A percentile compares a stretch with the other conserved stretches of the same genome.
These are phyloP conservation scores for Prenolepis imparis DNA, from an alignment of 2,888 invertebrate genomes.

Conservation along the genomic window DNA sequence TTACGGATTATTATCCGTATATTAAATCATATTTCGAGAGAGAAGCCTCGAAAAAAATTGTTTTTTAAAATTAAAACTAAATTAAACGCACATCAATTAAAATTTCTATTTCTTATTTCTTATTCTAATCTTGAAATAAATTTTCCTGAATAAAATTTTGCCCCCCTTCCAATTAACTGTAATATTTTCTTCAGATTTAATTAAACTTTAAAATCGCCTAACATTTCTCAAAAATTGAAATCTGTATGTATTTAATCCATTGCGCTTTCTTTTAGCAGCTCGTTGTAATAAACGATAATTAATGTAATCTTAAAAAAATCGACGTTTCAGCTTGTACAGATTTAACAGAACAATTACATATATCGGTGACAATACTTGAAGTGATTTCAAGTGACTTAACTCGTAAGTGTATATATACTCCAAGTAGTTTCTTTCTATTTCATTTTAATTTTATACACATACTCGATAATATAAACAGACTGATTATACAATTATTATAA, in stretches of 20 bases:
- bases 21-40: neutral
- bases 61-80: neutral
- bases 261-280: neutral
- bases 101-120: neutral
- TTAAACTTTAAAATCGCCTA: neutral
- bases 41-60: neutral
- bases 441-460: slow-evolving; percentile 17
- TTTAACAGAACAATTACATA: neutral
- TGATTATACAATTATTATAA: slow-evolving; percentile 13
- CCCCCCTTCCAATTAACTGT: neutral
- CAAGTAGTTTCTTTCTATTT: slow-evolving; percentile 1
- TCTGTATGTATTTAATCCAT: neutral
- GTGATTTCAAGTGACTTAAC: neutral
- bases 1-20: neutral
- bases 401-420: neutral
- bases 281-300: neutral
- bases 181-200: neutral
- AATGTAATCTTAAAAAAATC: neutral
- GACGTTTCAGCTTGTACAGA: neutral
- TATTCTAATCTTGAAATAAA: neutral
- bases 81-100: neutral
- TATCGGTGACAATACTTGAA: neutral
- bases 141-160: neutral
- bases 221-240: neutral
- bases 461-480: slow-evolving; percentile 26